Percentiles rank a stretch among this genome's conserved stretches.
Evolutionary conservation across 1,140 invertebrate genomes (phyloP).

Genomic region (Trachymyrmex septentrionalis): DNA sequence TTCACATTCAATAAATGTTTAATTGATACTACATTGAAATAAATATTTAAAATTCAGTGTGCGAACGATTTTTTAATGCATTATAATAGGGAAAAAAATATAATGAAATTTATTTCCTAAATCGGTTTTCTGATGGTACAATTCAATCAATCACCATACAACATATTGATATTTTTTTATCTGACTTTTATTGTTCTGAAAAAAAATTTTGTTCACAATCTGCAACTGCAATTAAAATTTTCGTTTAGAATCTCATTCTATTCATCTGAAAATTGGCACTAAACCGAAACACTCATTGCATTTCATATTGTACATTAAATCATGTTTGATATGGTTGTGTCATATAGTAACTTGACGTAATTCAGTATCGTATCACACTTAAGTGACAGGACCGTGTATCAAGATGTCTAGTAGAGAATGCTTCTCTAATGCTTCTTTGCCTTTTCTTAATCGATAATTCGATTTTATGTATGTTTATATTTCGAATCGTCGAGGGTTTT

Average conservation of each 20-base stretch:
- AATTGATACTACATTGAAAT: too few species aligned
- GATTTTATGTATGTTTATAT: constrained; percentile 3
- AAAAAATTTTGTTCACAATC: not conserved
- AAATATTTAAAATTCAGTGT: too few species aligned
- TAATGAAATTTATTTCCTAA: not conserved
- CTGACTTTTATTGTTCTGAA: not conserved
- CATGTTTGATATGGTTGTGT: not conserved
- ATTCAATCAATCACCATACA: not conserved
- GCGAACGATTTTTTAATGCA: not conserved
- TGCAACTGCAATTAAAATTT: not conserved
- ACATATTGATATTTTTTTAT: not conserved
- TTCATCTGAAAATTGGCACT: not conserved
- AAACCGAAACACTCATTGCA: not conserved
- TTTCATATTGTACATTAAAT: constrained; percentile 23
- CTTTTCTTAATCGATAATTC: not conserved
- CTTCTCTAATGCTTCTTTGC: not conserved
- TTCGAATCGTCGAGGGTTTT: not conserved
- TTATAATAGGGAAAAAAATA: not conserved
- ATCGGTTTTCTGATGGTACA: not conserved
- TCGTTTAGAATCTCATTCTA: not conserved
- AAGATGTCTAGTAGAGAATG: not conserved
- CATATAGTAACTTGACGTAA: not conserved
- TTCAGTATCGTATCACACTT: not conserved
- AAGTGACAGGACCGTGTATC: not conserved
- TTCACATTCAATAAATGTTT: too few species aligned